Evolutionary conservation across 37 sponge, comb jelly and placozoan genomes (phyloP).

Genomic region (Oopsacas minuta): DNA sequence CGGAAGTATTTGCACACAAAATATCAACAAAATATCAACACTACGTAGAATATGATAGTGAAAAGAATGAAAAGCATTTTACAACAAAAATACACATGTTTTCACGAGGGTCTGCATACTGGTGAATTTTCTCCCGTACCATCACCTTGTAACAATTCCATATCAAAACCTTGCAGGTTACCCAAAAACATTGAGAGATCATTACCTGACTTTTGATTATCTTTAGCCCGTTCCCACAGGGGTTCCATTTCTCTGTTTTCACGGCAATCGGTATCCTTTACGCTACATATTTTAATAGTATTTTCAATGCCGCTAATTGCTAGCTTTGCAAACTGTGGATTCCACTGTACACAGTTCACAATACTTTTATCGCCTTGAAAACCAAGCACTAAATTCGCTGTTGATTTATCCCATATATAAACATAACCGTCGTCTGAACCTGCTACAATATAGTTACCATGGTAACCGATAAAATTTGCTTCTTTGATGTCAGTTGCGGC

Average conservation of each 20-base stretch:
- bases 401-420: slow-evolving; percentile 78
- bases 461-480: slow-evolving; percentile 72
- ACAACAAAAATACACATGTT: not conserved
- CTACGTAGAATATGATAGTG: not conserved
- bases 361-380: slow-evolving; percentile 61
- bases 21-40: not conserved
- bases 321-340: slow-evolving; percentile 39
- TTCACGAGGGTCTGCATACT: not conserved
- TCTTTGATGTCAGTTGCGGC: slow-evolving; percentile 95
- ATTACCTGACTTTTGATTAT: not conserved
- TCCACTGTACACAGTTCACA: slow-evolving; percentile 82
- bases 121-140: not conserved
- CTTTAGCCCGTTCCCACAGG: not conserved
- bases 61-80: not conserved
- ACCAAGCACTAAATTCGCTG: slow-evolving; percentile 43
- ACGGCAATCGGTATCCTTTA: not conserved
- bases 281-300: slow-evolving; percentile 44
- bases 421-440: slow-evolving; percentile 87
- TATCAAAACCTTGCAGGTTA: not conserved
- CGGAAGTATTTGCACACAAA: not conserved
- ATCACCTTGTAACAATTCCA: not conserved
- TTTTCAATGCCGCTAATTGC: slow-evolving; percentile 81
- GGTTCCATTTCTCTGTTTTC: not conserved
- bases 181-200: slow-evolving; percentile 7
- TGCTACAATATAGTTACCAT: slow-evolving; percentile 68